Conservation (phyloP, 2,888 invertebrate genomes). For the Heliconius sara region DNA sequence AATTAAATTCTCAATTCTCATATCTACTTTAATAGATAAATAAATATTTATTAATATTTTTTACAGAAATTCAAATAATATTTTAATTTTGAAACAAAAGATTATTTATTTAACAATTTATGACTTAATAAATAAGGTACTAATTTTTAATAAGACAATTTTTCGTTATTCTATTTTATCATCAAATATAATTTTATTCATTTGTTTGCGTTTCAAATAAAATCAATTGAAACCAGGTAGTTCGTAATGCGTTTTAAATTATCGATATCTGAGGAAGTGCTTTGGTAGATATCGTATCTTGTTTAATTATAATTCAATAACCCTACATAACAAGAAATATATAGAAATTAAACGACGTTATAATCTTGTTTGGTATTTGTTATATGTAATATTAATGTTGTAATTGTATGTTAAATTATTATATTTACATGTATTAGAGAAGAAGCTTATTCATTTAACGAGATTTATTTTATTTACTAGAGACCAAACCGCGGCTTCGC, state of each 20-base stretch:
- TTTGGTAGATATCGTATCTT: conserved; percentile 29
- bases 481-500: no score
- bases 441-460: not conserved
- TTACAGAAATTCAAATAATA: not conserved
- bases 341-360: conserved; percentile 15
- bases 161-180: not conserved
- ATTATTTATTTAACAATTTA: no score
- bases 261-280: conserved; percentile 29
- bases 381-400: not conserved
- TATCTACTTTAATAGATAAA: no score
- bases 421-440: not conserved
- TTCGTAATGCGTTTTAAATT: conserved; percentile 21
- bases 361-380: conserved; percentile 25
- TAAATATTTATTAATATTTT: not conserved
- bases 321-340: conserved; percentile 21
- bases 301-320: conserved; percentile 21
- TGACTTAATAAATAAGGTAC: not conserved
- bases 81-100: no score
- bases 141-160: not conserved
- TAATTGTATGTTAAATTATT: not conserved
- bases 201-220: not conserved
- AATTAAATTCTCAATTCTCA: no score
- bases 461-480: no score
- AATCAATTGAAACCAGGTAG: conserved; percentile 4
- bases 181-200: not conserved